These are phyloP conservation scores for Brachyhypopomus occidentalis DNA, from an alignment of 2,113 vertebrate genomes.

Conservation along the genomic window DNA sequence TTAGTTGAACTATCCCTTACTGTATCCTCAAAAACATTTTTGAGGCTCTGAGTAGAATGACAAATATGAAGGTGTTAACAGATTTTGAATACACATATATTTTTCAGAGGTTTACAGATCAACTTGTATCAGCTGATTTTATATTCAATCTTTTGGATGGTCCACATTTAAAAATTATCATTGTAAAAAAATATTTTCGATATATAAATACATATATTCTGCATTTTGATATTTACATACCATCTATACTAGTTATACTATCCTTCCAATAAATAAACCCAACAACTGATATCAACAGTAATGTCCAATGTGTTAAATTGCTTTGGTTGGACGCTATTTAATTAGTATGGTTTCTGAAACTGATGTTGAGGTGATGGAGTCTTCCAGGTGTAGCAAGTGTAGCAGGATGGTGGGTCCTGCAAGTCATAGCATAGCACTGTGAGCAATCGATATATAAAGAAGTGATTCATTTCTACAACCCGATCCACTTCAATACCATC, in stretches of 20 bases:
- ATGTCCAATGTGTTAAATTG: neutral
- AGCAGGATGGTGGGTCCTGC: neutral
- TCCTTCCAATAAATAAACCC: neutral
- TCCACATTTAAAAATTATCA: neutral
- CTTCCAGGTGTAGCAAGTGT: neutral
- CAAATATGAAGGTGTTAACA: too few species aligned
- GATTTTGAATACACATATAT: too few species aligned
- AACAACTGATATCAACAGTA: neutral
- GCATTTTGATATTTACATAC: neutral
- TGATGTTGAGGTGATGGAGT: neutral
- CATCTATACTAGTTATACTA: too few species aligned
- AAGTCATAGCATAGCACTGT: neutral
- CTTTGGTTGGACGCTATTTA: neutral
- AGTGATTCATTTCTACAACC: neutral
- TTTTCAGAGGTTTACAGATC: too few species aligned
- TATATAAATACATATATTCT: conserved; percentile 8
- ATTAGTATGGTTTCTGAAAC: neutral
- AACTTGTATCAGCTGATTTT: neutral
- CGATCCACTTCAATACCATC: neutral
- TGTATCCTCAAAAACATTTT: neutral
- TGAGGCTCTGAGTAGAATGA: too few species aligned
- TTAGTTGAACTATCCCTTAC: neutral
- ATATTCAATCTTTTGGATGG: neutral
- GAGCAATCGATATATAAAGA: neutral
- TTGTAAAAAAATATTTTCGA: neutral